Evolutionary conservation across 2,888 invertebrate species (phyloP), one percentile per base, ranked within the genome.

Genomic region (Leptinotarsa juncta): DNA sequence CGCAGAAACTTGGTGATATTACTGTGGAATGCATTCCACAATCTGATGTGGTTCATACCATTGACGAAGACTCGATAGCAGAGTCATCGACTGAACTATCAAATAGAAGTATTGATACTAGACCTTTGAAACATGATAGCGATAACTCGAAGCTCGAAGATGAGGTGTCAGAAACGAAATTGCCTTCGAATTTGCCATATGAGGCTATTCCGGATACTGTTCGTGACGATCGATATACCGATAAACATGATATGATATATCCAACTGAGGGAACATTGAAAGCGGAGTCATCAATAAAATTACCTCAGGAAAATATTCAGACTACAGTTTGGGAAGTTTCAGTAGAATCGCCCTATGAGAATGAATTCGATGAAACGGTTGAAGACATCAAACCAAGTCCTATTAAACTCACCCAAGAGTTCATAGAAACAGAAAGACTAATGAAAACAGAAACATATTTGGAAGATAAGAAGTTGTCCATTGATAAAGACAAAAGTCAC

Each of bases 301-400:
- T 23, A 74, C 88, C 89, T 3, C 87, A 89, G 82, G 89, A 90
- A 82, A 87, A 88, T 76, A 84, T 89, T 23, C 88, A 89, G 74
- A 89, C 90, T 81, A 88, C 88, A 3, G 86, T 90, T 42, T 90
- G 90, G 90, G 90, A 90, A 84, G 89, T 89, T 23, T 87, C 89
- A 18, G 85, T 90, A 5, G 87, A 89, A 83, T 87, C 88, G 49
- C 86, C 88, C 73, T 81, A 83, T 50, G 82, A 81, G 65, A 81
- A 82, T 26, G 80, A 83, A 16, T 83, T 86, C 71, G 87, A 87
- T 60, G 87, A 88, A 81, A 85, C 85, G 77, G 86, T 86, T 14
- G 78, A 80, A 65, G 78, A 80, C 50, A 73, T 81, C 2, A 85
- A 87, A 50, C 26, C 66, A 62, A 72, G 65, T 51, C 67, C 75